Conservation (phyloP, 2,113 vertebrate species). For the Pseudopodoces humilis region DNA sequence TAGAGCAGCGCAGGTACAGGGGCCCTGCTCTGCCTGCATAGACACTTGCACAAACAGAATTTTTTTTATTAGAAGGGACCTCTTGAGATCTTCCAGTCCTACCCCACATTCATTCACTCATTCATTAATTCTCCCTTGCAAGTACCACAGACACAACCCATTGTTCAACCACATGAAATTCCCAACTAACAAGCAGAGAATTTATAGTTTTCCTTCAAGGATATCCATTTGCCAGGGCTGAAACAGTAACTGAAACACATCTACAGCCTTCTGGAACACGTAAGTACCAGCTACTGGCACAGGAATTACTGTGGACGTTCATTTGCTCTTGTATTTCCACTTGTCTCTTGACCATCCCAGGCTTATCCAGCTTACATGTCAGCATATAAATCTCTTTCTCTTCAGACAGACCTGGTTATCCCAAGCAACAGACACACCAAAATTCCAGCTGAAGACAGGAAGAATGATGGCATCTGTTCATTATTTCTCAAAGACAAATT, state of each 20-base stretch:
- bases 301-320: fast-evolving
- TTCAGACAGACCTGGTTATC: not conserved
- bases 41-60: not conserved
- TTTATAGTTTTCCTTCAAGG: not conserved
- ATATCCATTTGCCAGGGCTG: not conserved
- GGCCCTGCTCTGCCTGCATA: not conserved
- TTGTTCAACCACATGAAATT: not conserved
- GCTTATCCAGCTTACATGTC: not conserved
- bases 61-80: not conserved
- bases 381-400: not conserved
- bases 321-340: not conserved
- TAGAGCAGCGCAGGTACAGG: not conserved
- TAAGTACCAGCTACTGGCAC: not conserved
- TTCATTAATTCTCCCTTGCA: not conserved
- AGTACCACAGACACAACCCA: not conserved
- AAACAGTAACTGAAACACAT: not conserved
- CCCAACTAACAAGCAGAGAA: not conserved
- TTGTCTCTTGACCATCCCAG: not conserved
- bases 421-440: not conserved
- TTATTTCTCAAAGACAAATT: not conserved
- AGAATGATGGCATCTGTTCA: fast-evolving
- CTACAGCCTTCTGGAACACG: not conserved
- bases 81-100: not conserved
- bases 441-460: not conserved
- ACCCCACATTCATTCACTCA: fast-evolving